phyloP scores from a whole-genome alignment of 2,113 vertebrate species.

The Eurypyga helias region DNA sequence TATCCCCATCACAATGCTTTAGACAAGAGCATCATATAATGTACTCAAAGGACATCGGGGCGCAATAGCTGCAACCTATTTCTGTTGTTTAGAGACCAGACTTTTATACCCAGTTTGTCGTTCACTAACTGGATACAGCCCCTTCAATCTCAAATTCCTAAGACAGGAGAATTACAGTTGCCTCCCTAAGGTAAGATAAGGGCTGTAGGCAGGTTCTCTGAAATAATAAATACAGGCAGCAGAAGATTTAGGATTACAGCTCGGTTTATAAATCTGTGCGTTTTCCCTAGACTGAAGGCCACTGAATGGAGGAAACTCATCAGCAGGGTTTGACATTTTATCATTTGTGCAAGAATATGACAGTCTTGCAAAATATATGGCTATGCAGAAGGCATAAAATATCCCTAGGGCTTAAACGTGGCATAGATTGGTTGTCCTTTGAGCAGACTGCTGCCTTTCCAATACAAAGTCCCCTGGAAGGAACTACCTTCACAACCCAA shows the following conservation, averaged over 20 bases:
- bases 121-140: neutral
- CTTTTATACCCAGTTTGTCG: neutral
- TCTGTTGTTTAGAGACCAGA: neutral
- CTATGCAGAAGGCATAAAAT: slow-evolving; percentile 13
- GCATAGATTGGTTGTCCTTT: neutral
- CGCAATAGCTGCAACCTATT: neutral
- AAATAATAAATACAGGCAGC: slow-evolving; percentile 11
- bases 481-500: neutral
- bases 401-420: neutral
- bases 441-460: neutral
- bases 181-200: neutral
- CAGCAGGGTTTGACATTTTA: neutral
- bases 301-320: slow-evolving; percentile 9
- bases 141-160: neutral
- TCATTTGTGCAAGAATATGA: slow-evolving; percentile 3
- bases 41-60: neutral
- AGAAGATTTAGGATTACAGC: slow-evolving; percentile 34
- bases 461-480: neutral
- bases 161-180: neutral
- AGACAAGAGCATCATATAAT: neutral
- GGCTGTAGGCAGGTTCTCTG: neutral
- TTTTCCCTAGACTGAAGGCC: neutral
- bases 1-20: neutral
- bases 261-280: neutral
- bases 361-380: neutral